Evolutionary conservation across 2,113 vertebrate species (phyloP).

Genomic region (Echinops telfairi): DNA sequence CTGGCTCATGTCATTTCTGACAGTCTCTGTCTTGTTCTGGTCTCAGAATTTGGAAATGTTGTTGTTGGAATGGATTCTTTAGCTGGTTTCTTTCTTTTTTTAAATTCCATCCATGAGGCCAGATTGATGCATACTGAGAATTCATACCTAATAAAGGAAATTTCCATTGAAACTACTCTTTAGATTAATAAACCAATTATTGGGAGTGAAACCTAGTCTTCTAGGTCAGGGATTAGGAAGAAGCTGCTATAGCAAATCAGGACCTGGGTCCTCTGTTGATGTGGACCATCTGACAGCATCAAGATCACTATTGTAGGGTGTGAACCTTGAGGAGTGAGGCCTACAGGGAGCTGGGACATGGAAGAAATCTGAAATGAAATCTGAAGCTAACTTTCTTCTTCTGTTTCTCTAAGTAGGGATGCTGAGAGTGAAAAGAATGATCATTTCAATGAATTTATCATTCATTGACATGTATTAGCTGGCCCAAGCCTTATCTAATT

Average conservation of each 20-base stretch:
- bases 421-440: not conserved
- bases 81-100: slow-evolving; percentile 3
- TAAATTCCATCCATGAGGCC: slow-evolving; percentile 49
- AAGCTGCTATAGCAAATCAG: not conserved
- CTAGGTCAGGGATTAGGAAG: not conserved
- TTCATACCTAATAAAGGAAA: slow-evolving; percentile 53
- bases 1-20: slow-evolving; percentile 63
- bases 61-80: slow-evolving; percentile 51
- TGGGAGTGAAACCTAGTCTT: not conserved
- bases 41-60: slow-evolving; percentile 65
- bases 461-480: not conserved
- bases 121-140: slow-evolving; percentile 31
- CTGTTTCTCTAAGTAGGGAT: not conserved
- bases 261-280: not conserved
- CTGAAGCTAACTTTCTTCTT: not conserved
- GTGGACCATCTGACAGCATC: not conserved
- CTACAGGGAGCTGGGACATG: too few species aligned
- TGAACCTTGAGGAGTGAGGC: not conserved
- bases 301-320: not conserved
- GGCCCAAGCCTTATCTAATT: too few species aligned
- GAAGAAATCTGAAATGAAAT: not conserved
- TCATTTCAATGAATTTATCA: not conserved
- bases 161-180: not conserved
- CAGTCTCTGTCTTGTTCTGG: not conserved
- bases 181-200: not conserved